Evolutionary conservation across 2,888 invertebrate genomes (phyloP).

Genomic region (Griposia aprilina): DNA sequence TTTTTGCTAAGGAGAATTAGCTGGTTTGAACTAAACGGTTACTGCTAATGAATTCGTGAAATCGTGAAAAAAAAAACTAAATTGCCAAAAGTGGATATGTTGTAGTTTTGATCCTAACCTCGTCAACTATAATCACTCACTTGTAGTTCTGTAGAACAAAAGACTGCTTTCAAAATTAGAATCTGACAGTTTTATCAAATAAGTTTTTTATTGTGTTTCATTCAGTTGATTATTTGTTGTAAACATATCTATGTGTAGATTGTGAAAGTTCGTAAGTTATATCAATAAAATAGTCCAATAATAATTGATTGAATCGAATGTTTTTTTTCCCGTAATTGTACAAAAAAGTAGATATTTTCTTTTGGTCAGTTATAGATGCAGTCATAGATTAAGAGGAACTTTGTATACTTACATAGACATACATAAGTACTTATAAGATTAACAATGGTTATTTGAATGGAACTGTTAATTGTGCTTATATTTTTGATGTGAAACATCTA

Average conservation of each 20-base stretch:
- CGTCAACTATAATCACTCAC: background rate
- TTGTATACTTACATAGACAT: slow-evolving; percentile 17
- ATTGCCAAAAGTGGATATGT: too few relatives aligned
- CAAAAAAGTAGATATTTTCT: slow-evolving; percentile 27
- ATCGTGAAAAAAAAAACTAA: too few relatives aligned
- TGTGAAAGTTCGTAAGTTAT: slow-evolving; percentile 25
- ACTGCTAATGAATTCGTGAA: too few relatives aligned
- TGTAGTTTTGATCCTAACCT: too few relatives aligned
- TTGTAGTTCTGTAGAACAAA: background rate
- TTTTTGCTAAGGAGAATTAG: too few relatives aligned
- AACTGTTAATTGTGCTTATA: slow-evolving; percentile 9
- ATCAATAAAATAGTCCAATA: slow-evolving; percentile 15
- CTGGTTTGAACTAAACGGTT: too few relatives aligned
- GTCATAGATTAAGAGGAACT: slow-evolving; percentile 17
- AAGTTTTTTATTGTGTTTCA: background rate
- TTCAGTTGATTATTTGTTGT: slow-evolving; percentile 20
- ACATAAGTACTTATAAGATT: slow-evolving; percentile 29
- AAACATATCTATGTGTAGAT: slow-evolving; percentile 27
- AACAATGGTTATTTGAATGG: slow-evolving; percentile 23
- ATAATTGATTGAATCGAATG: slow-evolving; percentile 11
- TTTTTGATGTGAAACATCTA: too few relatives aligned
- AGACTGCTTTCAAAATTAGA: background rate
- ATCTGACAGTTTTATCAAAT: slow-evolving; percentile 8
- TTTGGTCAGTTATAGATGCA: slow-evolving; percentile 7
- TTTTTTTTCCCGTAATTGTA: slow-evolving; percentile 6